phyloP scores from a whole-genome alignment of 2,113 vertebrate genomes.

The Centropus unirufus region DNA sequence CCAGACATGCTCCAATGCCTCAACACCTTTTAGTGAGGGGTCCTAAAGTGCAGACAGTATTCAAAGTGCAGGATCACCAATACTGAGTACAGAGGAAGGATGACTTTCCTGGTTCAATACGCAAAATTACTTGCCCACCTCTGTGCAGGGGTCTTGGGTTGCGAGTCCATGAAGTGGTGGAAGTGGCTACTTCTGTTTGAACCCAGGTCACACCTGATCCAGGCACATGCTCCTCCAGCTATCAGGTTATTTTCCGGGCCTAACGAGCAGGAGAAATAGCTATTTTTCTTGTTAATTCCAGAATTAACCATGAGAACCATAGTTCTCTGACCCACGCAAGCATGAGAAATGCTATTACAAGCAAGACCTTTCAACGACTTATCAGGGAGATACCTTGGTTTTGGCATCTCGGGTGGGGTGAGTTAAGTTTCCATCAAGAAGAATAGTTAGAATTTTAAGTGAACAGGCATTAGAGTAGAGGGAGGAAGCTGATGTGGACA shows the following conservation, averaged over 20 bases:
- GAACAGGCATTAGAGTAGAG: background rate
- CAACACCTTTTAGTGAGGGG: too few species aligned
- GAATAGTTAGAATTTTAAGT: rapidly evolving
- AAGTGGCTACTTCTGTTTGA: background rate
- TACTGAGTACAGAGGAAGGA: too few species aligned
- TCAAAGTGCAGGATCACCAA: too few species aligned
- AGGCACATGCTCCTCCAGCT: background rate
- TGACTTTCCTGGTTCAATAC: too few species aligned
- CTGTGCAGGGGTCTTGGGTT: too few species aligned
- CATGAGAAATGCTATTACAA: background rate
- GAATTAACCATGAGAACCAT: background rate
- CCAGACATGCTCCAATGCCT: too few species aligned
- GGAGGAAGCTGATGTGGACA: background rate
- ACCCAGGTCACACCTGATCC: background rate
- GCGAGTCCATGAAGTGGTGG: background rate
- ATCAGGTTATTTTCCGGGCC: background rate
- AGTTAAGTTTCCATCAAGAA: background rate
- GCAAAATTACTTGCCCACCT: background rate
- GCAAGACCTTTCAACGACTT: slow-evolving; percentile 3
- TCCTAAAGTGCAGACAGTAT: too few species aligned
- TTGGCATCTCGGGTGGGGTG: too few species aligned
- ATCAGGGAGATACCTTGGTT: background rate
- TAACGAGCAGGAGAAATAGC: background rate
- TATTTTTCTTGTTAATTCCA: slow-evolving; percentile 22
- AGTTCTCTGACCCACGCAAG: slow-evolving; percentile 46